Evolutionary conservation across 2,113 vertebrate genomes (phyloP), one percentile per base, ranked within the genome.

Genomic region (Papio anubis): DNA sequence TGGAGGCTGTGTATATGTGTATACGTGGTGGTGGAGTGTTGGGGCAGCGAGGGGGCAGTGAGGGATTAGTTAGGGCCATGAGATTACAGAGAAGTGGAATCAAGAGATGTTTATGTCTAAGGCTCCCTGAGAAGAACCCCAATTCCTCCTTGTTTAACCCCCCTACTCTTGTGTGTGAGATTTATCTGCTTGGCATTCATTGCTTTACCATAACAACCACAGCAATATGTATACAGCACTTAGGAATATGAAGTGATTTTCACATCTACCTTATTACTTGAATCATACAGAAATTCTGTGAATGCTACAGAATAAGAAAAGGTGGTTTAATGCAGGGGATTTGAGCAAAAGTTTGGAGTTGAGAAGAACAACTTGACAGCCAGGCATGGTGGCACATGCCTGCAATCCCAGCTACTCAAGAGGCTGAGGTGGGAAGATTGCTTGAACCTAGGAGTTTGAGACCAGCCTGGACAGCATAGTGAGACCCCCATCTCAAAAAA

Each of bases 181-280:
- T n/a, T 1, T 35, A 6, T 52, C 38, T 3, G 3, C 35, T 91
- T 5, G 27, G 4, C 23, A 17, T 40, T 61, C 43, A 17, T 27
- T n/a, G 23, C 43, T 88, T 88, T 52, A 35, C 25, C 12, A 10
- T n/a, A 72, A 68, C 11, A 85, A 61, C 10, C 7, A 30, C 8
- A 66, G 13, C 3, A 2, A 17, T 64, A 21, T 5, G 5, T 35
- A n/a, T 17, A 1, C 40, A 16, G 27, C 13, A 8, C 2, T 35
- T 40, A 1, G 76, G 70, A 57, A 14, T 4, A 32, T 4, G 16
- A n/a, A 50, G 40, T 43, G 45, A 8, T 38, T 66, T 75, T 64
- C 50, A 30, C 16, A 8, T 73, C 59, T 88, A 1, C 43, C 18
- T 88, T 75, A 48, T 80, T 59, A 66, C 38, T 66, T 52, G 35